Evolutionary conservation across 1,140 invertebrate genomes (phyloP).

Genomic region (Popillia japonica): DNA sequence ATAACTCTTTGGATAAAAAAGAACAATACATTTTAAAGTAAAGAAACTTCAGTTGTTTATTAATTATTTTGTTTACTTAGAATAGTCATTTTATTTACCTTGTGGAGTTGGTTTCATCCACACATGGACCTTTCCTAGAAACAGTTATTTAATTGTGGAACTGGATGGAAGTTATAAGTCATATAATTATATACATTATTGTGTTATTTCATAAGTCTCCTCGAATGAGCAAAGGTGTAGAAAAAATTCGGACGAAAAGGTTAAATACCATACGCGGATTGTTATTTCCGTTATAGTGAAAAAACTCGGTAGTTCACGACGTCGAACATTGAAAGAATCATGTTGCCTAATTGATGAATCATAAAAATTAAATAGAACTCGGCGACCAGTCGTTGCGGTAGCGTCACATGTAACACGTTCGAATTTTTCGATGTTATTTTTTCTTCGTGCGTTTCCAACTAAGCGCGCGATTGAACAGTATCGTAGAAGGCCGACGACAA

Average conservation of each 20-base stretch:
- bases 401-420: conserved; percentile 29
- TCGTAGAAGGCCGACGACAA: not conserved
- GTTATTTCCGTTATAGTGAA: conserved; percentile 36
- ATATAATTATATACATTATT: not conserved
- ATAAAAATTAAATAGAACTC: conserved; percentile 28
- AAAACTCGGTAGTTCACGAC: conserved; percentile 32
- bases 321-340: conserved; percentile 33
- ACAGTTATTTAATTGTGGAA: not conserved
- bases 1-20: not conserved
- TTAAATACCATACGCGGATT: conserved; percentile 29
- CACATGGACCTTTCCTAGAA: not conserved
- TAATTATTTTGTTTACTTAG: conserved; percentile 28
- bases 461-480: not conserved
- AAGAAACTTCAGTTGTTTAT: not conserved
- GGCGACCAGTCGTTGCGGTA: not conserved
- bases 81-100: conserved; percentile 5
- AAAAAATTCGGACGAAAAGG: conserved; percentile 23
- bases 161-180: not conserved
- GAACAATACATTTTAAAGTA: not conserved
- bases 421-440: conserved; percentile 19
- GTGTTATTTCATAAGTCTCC: not conserved
- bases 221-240: not conserved
- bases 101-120: conserved; percentile 11
- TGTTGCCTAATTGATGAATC: conserved; percentile 38
- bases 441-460: not conserved